phyloP scores from a whole-genome alignment of 1,140 invertebrate species.

The Palaemon carinicauda region DNA sequence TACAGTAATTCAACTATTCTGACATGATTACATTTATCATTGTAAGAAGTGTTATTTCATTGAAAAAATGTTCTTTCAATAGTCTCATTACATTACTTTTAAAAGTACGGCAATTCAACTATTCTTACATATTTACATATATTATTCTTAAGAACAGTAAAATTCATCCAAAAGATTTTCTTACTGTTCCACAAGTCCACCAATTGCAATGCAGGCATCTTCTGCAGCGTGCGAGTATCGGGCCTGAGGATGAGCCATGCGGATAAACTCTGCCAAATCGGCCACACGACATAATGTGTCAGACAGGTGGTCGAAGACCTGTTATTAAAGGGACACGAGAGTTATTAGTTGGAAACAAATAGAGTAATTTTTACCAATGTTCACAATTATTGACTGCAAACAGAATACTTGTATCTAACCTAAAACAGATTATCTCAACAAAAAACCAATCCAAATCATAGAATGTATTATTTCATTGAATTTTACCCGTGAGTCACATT shows the following conservation, averaged over 20 bases:
- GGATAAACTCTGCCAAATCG: constrained; percentile 93
- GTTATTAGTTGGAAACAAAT: neutral
- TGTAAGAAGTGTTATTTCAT: too few relatives aligned
- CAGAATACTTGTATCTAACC: neutral
- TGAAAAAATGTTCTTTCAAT: too few relatives aligned
- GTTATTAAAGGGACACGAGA: constrained; percentile 65
- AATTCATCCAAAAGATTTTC: neutral
- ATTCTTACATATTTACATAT: too few relatives aligned
- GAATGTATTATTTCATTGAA: too few relatives aligned
- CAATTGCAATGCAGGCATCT: constrained; percentile 84
- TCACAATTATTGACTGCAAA: neutral
- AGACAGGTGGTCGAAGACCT: constrained; percentile 94
- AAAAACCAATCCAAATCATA: too few relatives aligned
- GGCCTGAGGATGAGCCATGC: constrained; percentile 85
- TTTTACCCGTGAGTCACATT: too few relatives aligned
- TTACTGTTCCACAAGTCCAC: constrained; percentile 90
- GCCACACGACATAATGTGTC: constrained; percentile 93
- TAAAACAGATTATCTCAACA: too few relatives aligned
- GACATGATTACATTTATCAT: too few relatives aligned
- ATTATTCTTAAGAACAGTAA: too few relatives aligned
- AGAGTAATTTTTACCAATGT: neutral
- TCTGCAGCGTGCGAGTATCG: constrained; percentile 82
- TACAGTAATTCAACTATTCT: too few relatives aligned
- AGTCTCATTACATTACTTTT: too few relatives aligned
- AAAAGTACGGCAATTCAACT: too few relatives aligned